phyloP scores from a whole-genome alignment of 2,797 vertebrate genomes.

The Prionace glauca region DNA sequence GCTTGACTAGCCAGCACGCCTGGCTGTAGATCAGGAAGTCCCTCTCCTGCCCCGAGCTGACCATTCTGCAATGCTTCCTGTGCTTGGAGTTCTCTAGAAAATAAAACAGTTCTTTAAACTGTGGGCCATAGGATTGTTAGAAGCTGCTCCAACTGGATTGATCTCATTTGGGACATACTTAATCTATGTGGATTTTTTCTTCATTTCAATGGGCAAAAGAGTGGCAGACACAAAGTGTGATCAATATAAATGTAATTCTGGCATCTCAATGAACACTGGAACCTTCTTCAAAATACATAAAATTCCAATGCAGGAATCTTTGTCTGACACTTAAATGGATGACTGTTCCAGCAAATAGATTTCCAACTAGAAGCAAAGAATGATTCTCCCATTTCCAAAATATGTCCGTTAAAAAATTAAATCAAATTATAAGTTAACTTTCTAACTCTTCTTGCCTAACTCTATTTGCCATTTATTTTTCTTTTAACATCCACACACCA shows the following conservation, averaged over 20 bases:
- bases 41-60: conserved; percentile 71
- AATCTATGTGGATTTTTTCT: neutral
- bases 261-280: neutral
- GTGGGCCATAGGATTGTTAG: neutral
- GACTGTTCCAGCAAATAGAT: neutral
- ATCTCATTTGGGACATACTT: neutral
- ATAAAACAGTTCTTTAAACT: conserved; percentile 23
- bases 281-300: neutral
- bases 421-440: neutral
- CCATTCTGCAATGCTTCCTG: conserved; percentile 86
- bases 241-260: neutral
- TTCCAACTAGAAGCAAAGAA: neutral
- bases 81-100: conserved; percentile 80
- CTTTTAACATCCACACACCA: neutral
- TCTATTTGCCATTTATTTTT: neutral
- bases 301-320: neutral
- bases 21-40: conserved; percentile 77
- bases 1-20: conserved; percentile 88
- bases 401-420: neutral
- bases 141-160: neutral
- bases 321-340: neutral
- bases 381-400: neutral
- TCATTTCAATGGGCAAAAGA: neutral
- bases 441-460: neutral
- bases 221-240: neutral